Base-by-base conservation (phyloP, 2,888 invertebrate genomes). In the Amitus sp. region DNA sequence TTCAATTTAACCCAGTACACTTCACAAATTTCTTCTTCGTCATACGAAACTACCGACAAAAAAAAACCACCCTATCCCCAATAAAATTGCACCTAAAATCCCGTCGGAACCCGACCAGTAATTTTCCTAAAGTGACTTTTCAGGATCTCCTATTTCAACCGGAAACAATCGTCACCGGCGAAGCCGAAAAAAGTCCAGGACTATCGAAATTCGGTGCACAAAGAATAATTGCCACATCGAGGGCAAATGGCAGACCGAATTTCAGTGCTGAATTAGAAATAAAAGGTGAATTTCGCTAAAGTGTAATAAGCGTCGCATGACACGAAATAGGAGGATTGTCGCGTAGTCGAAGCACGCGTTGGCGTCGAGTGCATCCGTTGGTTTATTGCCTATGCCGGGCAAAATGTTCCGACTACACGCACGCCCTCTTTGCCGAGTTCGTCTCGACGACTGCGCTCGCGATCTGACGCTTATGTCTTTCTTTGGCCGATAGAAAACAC, bases 381-480 rank as follows among this genome's bases (percentile, higher is more conserved):
- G 39, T 63, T 63, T 63, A 63, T 63, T 56, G 53, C 59, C 49
- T 42, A 47, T 20, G 40, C 19, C 15, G 42, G 58, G 53, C 56
- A 59, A n/a, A 63, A 63, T 53, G 63, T 59, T 59, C 40, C 63
- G 49, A 49, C 47, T 51, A 59, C 63, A 63, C 63, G 63, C 63
- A 63, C 56, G 48, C 51, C 4, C 45, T 23, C 20, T 48, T 27
- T 27, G 13, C 48, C 18, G 5, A 13, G 37, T n/a, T n/a, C n/a
- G n/a, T n/a, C n/a, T n/a, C n/a, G n/a, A n/a, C n/a, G n/a, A n/a
- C n/a, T n/a, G n/a, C n/a, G n/a, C n/a, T 19, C 37, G 39, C 39
- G 15, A 12, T 33, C 28, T 43, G 46, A 34, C 23, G 40, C 47
- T 40, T 47, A 19, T 45, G 30, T 50, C 45, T 43, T 55, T 34